Conservation (phyloP, 2,113 vertebrate genomes). For the Melanostigma gelatinosum region DNA sequence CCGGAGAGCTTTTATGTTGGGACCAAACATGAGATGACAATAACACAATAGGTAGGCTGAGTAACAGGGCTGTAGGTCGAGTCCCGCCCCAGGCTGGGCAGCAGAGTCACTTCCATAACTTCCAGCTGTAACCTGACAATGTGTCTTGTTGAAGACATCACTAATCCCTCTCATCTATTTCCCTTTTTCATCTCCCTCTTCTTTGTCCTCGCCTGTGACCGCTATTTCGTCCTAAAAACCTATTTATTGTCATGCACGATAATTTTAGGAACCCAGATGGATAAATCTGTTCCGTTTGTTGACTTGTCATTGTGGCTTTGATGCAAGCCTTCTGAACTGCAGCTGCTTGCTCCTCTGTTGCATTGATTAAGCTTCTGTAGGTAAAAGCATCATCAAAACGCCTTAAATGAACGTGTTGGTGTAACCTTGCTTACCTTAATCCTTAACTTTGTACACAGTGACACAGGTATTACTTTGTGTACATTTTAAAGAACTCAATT, state of each 20-base stretch:
- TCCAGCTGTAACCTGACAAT: constrained; percentile 30
- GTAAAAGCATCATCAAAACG: neutral
- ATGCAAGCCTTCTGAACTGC: neutral
- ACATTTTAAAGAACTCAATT: neutral
- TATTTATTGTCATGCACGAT: neutral
- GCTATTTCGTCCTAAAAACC: neutral
- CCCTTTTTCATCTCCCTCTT: neutral
- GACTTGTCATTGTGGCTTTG: neutral
- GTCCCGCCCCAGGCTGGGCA: constrained; percentile 15
- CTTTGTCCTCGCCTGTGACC: neutral
- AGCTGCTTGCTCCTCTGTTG: neutral
- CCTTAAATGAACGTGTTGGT: neutral
- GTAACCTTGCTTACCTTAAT: neutral
- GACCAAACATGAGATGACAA: constrained; percentile 56
- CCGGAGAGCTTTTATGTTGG: constrained; percentile 46
- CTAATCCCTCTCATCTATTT: neutral
- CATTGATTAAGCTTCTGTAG: neutral
- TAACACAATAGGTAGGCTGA: constrained; percentile 44
- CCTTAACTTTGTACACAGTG: neutral
- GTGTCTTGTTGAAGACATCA: constrained; percentile 1
- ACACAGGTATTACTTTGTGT: neutral
- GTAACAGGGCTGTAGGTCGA: constrained; percentile 5
- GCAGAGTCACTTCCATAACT: constrained; percentile 17
- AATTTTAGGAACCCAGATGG: constrained; percentile 2
- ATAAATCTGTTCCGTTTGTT: neutral